Base-by-base conservation (phyloP, 1,140 invertebrate genomes). In the Drosophila guanche region DNA sequence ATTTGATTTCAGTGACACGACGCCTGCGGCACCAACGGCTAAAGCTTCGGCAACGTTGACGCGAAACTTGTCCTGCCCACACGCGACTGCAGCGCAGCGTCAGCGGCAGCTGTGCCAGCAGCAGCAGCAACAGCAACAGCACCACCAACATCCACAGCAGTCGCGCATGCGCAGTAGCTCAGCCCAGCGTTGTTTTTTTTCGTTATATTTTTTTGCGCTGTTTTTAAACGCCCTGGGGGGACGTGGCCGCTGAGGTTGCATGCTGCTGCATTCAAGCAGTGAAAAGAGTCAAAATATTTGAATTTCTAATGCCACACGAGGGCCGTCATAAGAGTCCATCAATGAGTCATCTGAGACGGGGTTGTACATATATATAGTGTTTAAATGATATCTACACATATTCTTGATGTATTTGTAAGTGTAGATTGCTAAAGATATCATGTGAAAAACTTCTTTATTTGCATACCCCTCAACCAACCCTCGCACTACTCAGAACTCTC, bases 1-100 rank as follows among this genome's bases (percentile, higher is more conserved):
- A 85, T 85, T 85, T 85, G 81, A 85, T 85, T 85, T 81, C 83
- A 85, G 81, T 85, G 81, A 85, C 81, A 85, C 83, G 81, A 75
- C 68, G 81, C 81, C 83, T 58, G 81, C 54, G 74, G 81, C 81
- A 78, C 67, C 62, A 55, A 68, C 63, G 71, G 33, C 33, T 10
- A 37, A 37, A 37, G 33, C 33, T 12, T 4, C 33, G 33, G 10
- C 33, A 10, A 41, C 42, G 54, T 59, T 51, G 66, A 56, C 77
- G 60, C 68, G 55, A 75, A 75, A 75, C 71, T 75, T 75, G 71
- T 75, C 71, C 71, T 75, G 71, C 71, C 71, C 59, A 66, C 72
- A 52, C 68, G 72, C 80, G 57, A 71, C 57, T 58, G 25, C 14
- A 59, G 23, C 43, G 10, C 7, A 29, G 70, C 71, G 42, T 62